Conservation (phyloP, 2,113 vertebrate genomes). For the Colistium nudipinnis region DNA sequence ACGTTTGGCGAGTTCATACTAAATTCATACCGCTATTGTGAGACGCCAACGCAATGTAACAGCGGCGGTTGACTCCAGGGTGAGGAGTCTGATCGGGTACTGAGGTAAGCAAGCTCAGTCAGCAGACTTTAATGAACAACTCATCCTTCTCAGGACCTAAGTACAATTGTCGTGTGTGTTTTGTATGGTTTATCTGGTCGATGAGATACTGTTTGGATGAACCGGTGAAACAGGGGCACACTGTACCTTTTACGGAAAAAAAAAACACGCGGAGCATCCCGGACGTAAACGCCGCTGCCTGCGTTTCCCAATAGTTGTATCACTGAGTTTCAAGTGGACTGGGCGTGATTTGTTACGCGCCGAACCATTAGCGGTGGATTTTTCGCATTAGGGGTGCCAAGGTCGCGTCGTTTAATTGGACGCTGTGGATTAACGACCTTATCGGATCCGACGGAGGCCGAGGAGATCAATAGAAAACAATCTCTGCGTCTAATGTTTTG, state of each 20-base stretch:
- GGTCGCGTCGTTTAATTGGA: constrained; percentile 50
- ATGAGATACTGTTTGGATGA: neutral
- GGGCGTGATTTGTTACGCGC: neutral
- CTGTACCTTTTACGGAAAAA: neutral
- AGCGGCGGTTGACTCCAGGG: no score
- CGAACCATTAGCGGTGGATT: constrained; percentile 14
- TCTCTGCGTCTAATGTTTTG: constrained; percentile 56
- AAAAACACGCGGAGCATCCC: no score
- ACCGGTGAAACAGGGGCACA: neutral
- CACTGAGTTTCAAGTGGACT: constrained; percentile 14
- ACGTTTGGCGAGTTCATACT: no score
- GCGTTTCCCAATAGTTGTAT: no score
- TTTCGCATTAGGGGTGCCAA: constrained; percentile 20
- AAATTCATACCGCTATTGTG: no score
- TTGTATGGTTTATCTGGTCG: neutral
- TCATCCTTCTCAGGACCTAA: no score
- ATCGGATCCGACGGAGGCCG: constrained; percentile 46
- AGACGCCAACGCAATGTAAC: no score
- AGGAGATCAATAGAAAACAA: constrained; percentile 62
- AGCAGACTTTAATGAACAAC: no score
- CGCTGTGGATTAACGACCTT: constrained; percentile 44
- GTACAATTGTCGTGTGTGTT: no score
- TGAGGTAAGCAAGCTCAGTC: neutral
- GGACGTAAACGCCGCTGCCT: no score
- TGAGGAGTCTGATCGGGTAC: no score